Evolutionary conservation across 2,113 vertebrate genomes (phyloP), one percentile per base, ranked within the genome.

Genomic region (Pteruthius melanotis): DNA sequence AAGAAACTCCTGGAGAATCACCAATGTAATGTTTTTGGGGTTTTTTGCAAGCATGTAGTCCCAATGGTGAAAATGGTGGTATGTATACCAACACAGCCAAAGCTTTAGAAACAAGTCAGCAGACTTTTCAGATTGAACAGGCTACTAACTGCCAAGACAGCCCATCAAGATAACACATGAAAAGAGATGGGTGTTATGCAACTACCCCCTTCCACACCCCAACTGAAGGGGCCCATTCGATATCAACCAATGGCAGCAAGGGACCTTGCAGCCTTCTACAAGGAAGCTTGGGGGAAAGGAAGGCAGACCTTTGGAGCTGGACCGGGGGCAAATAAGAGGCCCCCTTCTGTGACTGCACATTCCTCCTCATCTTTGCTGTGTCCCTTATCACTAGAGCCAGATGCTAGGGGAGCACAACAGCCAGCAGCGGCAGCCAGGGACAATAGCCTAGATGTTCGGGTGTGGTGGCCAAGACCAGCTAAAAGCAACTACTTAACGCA

Each of bases 371-470:
- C 76, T 76, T 75, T 3, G 6, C 66, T 20, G 7, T 13, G 31
- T 5, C 35, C 80, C 91, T 96, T 95, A 94, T 97, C 96, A 94
- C 35, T 26, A 33, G 17, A n/a, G 64, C 83, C 92, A 96, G 85
- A 94, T 75, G 92, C 31, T 9, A 6, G 13, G 44, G 31, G 60
- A 71, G 33, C 50, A 24, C 77, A 87, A 93, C 84, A 94, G 85
- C 61, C 77, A 69, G 64, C 61, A 86, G 52, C 54, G 90, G 49
- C 52, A 87, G 31, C 18, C 22, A 42, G 74, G 49, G 47, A 65
- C 89, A 92, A 89, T 20, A 60, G 45, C 40, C 42, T 27, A 20
- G 18, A 76, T 37, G 49, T 18, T 47, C 0, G 42, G 87, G 90
- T 40, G 71, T 78, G 82, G 88, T 53, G 64, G 60, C 75, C 61